Evolutionary conservation across 2,888 invertebrate genomes (phyloP), one percentile per base, ranked within the genome.

Genomic region (Platycnemis pennipes): DNA sequence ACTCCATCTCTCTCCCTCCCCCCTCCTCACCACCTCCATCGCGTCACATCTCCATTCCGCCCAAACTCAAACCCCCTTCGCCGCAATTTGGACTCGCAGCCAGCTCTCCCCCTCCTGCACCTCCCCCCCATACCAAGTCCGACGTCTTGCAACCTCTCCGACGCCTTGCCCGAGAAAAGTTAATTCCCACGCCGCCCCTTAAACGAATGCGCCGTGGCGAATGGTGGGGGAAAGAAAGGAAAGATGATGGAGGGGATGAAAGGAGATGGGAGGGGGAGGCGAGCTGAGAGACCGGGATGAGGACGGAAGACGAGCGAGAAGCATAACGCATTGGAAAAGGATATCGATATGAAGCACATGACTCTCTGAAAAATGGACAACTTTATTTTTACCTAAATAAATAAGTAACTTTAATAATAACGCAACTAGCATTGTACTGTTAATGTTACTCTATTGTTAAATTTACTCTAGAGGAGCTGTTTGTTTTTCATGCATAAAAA

Each of bases 131-230:
- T 42, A 44, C 45, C 45, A 37, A 13, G 7, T 31, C 7, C 26
- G 26, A 19, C 13, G 19, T 46, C 45, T 87, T 37, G 11, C 77
- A 1, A 37, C n/a, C 86, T 86, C 37, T 42, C 42, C 87, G 11
- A 45, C 87, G 26, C 56, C 63, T 31, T 56, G 53, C 22, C 63
- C 45, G 91, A 44, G 91, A 91, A 45, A 91, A 91, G 91, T 91
- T 91, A 69, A 91, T 91, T 91, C 91, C 91, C 91, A 91, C 63
- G 44, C 26, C 63, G 63, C 44, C 91, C 37, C 69, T 91, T 91
- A 91, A 69, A 56, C 16, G 63, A 4, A n/a, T 3, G 11, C n/a
- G 77, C 26, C 44, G 88, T 4, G 46, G 46, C 46, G 46, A 53
- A 5, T 13, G 26, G 16, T 16, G 7, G 63, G 1, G n/a, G 63